Conservation (phyloP, 2,888 invertebrate species). For the Drosophila colorata region DNA sequence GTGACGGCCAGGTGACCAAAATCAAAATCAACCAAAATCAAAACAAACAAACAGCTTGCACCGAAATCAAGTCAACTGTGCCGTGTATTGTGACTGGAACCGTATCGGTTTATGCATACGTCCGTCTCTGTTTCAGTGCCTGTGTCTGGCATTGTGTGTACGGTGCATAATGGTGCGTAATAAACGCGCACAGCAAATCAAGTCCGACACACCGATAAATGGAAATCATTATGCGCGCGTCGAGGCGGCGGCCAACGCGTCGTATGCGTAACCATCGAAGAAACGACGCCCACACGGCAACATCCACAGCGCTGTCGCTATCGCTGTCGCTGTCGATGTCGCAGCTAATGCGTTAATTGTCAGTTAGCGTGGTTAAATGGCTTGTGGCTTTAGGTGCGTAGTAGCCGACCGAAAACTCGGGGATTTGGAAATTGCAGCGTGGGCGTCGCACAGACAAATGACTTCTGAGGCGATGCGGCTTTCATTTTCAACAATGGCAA, state of each 20-base stretch:
- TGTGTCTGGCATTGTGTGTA: conserved; percentile 30
- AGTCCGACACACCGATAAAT: conserved; percentile 55
- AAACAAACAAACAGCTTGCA: conserved; percentile 45
- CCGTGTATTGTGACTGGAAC: conserved; percentile 25
- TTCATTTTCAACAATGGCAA: conserved; percentile 50
- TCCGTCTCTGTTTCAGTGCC: background rate
- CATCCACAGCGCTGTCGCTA: background rate
- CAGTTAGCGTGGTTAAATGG: conserved; percentile 71
- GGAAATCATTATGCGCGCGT: conserved; percentile 58
- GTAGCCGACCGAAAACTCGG: conserved; percentile 2
- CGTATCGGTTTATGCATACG: conserved; percentile 6
- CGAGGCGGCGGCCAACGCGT: conserved; percentile 57
- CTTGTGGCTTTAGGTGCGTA: conserved; percentile 56
- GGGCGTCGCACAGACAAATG: conserved; percentile 15
- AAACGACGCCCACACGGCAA: conserved; percentile 58
- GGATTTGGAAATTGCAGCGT: conserved; percentile 13
- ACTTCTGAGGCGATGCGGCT: conserved; percentile 26
- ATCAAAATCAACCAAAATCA: conserved; percentile 16
- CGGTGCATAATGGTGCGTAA: conserved; percentile 71
- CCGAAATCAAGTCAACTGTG: conserved; percentile 34
- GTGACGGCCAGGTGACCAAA: conserved; percentile 54
- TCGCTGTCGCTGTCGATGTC: conserved; percentile 17
- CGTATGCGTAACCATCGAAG: conserved; percentile 70
- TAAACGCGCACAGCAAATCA: conserved; percentile 67
- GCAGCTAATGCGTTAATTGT: conserved; percentile 76